Conservation (phyloP, 1,140 invertebrate species). For the Euura lappo region DNA sequence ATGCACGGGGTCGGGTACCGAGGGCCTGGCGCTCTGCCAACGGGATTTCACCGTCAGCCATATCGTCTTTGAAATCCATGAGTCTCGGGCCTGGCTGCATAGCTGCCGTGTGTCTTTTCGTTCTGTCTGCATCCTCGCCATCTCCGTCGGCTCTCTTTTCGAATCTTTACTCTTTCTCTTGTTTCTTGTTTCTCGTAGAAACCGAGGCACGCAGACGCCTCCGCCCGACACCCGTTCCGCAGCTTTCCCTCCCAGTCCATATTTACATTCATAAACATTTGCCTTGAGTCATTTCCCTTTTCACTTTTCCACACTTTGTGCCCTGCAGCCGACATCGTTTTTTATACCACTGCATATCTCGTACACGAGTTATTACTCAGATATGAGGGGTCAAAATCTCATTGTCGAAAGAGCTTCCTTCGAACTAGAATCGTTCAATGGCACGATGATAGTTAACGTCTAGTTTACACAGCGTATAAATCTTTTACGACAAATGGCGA, state of each 20-base stretch:
- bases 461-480: no score
- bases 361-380: no score
- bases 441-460: no score
- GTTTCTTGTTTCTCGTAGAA: not conserved
- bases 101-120: not conserved
- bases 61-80: not conserved
- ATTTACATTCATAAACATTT: slow-evolving; percentile 7
- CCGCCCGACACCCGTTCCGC: not conserved
- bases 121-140: slow-evolving; percentile 4
- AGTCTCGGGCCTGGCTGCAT: not conserved
- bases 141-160: not conserved
- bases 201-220: not conserved
- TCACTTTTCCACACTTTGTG: not conserved
- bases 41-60: slow-evolving; percentile 2
- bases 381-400: no score
- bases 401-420: no score
- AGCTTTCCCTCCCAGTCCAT: not conserved
- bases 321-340: no score
- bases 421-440: no score
- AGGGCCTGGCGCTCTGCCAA: not conserved
- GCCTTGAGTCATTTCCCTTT: slow-evolving; percentile 3
- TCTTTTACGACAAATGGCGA: no score
- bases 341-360: no score
- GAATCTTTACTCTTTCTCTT: not conserved
- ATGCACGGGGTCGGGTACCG: not conserved